Evolutionary conservation across 1,140 invertebrate genomes (phyloP).

Genomic region (Panagrolaimus sp.): DNA sequence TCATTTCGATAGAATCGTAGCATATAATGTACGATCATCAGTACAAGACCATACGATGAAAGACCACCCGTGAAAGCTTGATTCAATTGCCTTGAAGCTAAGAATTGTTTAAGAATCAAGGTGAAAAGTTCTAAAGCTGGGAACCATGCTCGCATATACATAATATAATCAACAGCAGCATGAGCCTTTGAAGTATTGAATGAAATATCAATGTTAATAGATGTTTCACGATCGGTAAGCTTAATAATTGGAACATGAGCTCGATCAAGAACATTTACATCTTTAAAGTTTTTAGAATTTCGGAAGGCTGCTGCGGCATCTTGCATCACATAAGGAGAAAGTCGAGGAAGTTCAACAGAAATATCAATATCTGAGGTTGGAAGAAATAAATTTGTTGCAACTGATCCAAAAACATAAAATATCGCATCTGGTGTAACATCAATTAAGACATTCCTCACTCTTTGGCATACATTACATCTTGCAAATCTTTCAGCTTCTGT

Average conservation of each 20-base stretch:
- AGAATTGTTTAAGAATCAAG: conserved; percentile 6
- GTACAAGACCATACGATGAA: neutral
- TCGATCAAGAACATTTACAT: conserved; percentile 2
- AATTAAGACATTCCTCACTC: neutral
- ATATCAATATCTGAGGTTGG: conserved; percentile 16
- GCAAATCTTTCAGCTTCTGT: neutral
- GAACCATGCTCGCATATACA: neutral
- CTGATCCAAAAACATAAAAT: neutral
- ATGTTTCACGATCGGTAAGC: neutral
- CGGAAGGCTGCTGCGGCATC: neutral
- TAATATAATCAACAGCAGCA: neutral
- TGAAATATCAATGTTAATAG: conserved; percentile 8
- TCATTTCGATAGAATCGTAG: neutral
- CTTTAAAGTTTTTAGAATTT: neutral
- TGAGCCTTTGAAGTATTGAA: conserved; percentile 11
- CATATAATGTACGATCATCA: conserved; percentile 8
- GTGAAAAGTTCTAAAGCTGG: neutral
- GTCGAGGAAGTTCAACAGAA: no score
- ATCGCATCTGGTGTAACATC: neutral
- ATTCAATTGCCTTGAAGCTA: neutral
- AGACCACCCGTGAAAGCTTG: conserved; percentile 6
- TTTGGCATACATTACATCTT: neutral
- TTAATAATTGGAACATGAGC: conserved; percentile 14
- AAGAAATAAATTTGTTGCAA: conserved; percentile 14
- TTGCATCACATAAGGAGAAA: neutral